Percentiles rank a stretch among this genome's conserved stretches.
Conservation (phyloP, 2,113 vertebrate species). For the Brachionichthys hirsutus region DNA sequence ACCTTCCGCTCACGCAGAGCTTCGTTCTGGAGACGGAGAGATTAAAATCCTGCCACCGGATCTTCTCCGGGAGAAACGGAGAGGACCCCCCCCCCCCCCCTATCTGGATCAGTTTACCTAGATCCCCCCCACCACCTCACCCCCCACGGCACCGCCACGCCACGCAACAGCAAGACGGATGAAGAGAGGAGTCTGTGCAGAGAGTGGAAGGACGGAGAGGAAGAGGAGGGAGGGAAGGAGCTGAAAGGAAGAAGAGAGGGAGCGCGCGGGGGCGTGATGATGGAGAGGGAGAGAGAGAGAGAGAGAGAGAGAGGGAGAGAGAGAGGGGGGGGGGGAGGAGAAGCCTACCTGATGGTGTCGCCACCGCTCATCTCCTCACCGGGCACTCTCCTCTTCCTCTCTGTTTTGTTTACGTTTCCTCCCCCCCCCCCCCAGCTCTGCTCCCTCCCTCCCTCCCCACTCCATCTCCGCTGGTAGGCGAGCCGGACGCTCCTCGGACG, state of each 20-base stretch:
- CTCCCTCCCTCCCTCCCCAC: not conserved
- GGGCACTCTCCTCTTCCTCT: constrained; percentile 39
- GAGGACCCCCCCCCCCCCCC: constrained; percentile 43
- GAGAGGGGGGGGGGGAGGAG: constrained; percentile 17
- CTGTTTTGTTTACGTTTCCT: constrained; percentile 52
- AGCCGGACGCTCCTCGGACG: constrained; percentile 9
- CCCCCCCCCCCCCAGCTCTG: not conserved
- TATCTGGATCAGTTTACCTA: constrained; percentile 59
- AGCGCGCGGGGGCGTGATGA: constrained; percentile 66
- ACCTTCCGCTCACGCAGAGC: constrained; percentile 73
- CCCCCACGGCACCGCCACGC: constrained; percentile 32
- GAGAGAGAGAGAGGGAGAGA: constrained; percentile 19
- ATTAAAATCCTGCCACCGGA: constrained; percentile 55
- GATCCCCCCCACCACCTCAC: constrained; percentile 27
- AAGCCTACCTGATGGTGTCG: constrained; percentile 74
- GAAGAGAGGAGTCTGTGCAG: constrained; percentile 35
- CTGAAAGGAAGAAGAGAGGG: constrained; percentile 68
- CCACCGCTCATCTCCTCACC: constrained; percentile 67
- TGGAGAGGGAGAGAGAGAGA: constrained; percentile 39
- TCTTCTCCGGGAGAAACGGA: constrained; percentile 35
- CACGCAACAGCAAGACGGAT: constrained; percentile 39
- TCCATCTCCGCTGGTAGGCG: constrained; percentile 21
- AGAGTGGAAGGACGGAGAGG: constrained; percentile 56
- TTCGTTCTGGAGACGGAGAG: constrained; percentile 63
- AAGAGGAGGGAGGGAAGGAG: constrained; percentile 68